Evolutionary conservation across 2,888 invertebrate genomes (phyloP).

Genomic region (Hemicrepidius hirtus): DNA sequence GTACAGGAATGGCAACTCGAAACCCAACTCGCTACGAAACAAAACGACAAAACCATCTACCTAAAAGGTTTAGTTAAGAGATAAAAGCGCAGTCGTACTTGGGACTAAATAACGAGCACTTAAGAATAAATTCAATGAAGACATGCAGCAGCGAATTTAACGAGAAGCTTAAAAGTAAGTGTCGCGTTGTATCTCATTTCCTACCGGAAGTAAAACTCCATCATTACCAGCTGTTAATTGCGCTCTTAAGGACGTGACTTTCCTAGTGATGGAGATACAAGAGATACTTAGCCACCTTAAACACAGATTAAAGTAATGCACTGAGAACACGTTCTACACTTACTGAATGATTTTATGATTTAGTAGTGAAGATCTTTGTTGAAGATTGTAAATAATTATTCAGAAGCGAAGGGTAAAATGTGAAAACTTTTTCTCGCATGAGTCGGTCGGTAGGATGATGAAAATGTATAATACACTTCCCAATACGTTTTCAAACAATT

Average conservation of each 20-base stretch:
- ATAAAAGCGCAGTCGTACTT: slow-evolving; percentile 10
- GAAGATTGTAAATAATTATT: too few relatives aligned
- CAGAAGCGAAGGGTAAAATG: too few relatives aligned
- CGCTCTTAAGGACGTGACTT: slow-evolving; percentile 51
- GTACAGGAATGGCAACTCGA: not conserved
- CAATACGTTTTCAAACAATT: too few relatives aligned
- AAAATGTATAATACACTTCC: too few relatives aligned
- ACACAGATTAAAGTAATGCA: not conserved
- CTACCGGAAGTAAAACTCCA: slow-evolving; percentile 50
- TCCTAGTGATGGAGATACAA: slow-evolving; percentile 41
- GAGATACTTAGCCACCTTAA: slow-evolving; percentile 24
- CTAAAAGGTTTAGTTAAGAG: slow-evolving; percentile 3
- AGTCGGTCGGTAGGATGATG: too few relatives aligned
- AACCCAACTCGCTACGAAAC: not conserved
- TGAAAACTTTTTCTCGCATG: too few relatives aligned
- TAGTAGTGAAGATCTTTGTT: too few relatives aligned
- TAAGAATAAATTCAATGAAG: slow-evolving; percentile 27
- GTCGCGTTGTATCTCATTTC: slow-evolving; percentile 52
- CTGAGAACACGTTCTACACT: not conserved
- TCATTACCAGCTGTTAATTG: slow-evolving; percentile 51
- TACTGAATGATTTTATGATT: not conserved
- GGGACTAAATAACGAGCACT: slow-evolving; percentile 8
- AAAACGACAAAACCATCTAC: not conserved
- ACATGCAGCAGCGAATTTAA: slow-evolving; percentile 28
- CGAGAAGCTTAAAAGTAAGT: slow-evolving; percentile 50